Conservation (phyloP, 2,888 invertebrate genomes). For the Orthosia cruda region DNA sequence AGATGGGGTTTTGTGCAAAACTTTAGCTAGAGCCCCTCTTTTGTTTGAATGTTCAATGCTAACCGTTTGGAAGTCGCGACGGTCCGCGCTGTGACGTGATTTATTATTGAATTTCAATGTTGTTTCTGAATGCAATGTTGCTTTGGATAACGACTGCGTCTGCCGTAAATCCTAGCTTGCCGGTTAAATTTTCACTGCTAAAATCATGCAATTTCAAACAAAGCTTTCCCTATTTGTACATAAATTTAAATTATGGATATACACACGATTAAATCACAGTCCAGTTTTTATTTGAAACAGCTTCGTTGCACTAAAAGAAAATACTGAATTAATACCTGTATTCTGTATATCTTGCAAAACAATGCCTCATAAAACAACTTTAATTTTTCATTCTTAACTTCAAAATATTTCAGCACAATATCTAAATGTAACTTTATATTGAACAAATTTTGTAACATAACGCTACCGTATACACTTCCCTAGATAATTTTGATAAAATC, state of each 20-base stretch:
- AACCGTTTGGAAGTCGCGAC: conserved; percentile 74
- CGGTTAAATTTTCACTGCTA: conserved; percentile 15
- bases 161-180: conserved; percentile 23
- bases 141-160: conserved; percentile 38
- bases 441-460: conserved; percentile 17
- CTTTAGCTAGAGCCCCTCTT: conserved; percentile 76
- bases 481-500: conserved; percentile 57
- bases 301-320: neutral
- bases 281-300: neutral
- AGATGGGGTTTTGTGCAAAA: conserved; percentile 76
- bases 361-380: too few relatives aligned
- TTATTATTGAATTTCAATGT: conserved; percentile 78
- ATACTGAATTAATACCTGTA: too few relatives aligned
- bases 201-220: conserved; percentile 27
- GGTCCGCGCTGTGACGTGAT: conserved; percentile 69
- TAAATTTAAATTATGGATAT: neutral
- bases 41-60: conserved; percentile 77
- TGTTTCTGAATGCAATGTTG: conserved; percentile 56
- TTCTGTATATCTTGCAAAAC: too few relatives aligned
- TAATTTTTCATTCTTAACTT: neutral
- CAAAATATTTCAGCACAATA: neutral
- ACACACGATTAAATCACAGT: neutral
- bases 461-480: conserved; percentile 21
- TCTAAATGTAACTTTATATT: neutral
- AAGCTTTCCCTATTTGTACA: conserved; percentile 5